Base-by-base conservation (phyloP, 1,140 invertebrate species). In the Anagrus nilaparvatae region DNA sequence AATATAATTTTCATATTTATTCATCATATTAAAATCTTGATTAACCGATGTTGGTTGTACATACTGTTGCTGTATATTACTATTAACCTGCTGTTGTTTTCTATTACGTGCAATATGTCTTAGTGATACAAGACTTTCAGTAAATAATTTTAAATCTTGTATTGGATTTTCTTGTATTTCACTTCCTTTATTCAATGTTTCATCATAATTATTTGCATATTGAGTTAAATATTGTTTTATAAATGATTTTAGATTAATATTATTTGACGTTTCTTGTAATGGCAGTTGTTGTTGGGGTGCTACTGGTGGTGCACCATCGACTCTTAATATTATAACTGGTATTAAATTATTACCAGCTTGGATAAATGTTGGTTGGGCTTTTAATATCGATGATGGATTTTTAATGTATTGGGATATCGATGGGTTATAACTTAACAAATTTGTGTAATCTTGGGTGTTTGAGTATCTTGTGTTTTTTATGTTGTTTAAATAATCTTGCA, bases 401-500 rank as follows among this genome's bases (percentile, higher is more conserved):
- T 62, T 62, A 7, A 69, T 57, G 23, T 69, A 69, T 18, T 67
- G 63, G 3, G 63, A 65, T n/a, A 69, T 65, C 1, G 63, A 69
- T 3, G 65, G 66, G 46, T 67, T 67, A 20, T 65, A 66, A 34
- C 58, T 66, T 13, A 69, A 18, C 4, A 69, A 23, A 30, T 63
- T 56, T 12, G 58, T 52, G 25, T 65, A 65, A 7, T 46, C 44
- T 6, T 51, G 50, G 5, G 52, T 42, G 28, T 53, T 55, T 0
- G 50, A 42, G 4, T 59, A 55, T 18, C 37, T 3, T 24, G 47
- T 23, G 47, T 42, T 24, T 45, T 54, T 41, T 30, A 42, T 45
- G 20, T 6, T 32, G 3, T 40, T 39, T 37, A 48, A 46, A 42
- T 35, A 43, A 43, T 48, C 44, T 19, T 40, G 49, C 27, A 31